These are phyloP conservation scores for Calonectris borealis DNA, from an alignment of 2,113 vertebrate species.

Conservation along the genomic window DNA sequence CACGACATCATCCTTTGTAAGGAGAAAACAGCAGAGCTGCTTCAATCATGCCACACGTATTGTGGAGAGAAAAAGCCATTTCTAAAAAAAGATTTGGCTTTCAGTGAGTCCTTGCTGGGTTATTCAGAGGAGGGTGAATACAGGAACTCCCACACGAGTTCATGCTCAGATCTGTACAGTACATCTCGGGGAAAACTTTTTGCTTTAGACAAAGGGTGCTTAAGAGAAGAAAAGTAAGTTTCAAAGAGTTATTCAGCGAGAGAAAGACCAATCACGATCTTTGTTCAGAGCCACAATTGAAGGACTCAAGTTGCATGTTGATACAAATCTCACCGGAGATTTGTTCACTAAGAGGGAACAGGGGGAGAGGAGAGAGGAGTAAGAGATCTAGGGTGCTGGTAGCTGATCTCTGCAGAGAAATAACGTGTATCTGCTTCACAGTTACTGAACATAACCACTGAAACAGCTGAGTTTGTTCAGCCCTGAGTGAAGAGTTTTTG, in stretches of 20 bases:
- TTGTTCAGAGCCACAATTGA: constrained; percentile 6
- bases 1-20: neutral
- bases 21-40: neutral
- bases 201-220: neutral
- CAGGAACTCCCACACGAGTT: neutral
- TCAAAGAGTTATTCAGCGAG: neutral
- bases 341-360: neutral
- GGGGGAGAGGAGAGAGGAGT: neutral
- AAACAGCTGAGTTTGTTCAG: neutral
- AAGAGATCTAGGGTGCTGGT: neutral
- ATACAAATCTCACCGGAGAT: neutral
- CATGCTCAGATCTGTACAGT: neutral
- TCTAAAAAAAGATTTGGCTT: constrained; percentile 10
- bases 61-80: neutral
- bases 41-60: neutral
- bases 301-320: neutral
- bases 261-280: constrained; percentile 38
- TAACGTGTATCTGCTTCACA: neutral
- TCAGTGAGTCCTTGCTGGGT: neutral
- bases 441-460: neutral
- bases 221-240: neutral
- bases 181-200: neutral
- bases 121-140: constrained; percentile 1
- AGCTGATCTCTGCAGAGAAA: neutral
- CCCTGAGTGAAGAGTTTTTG: neutral